Evolutionary conservation across 2,113 vertebrate species (phyloP).

Genomic region (Nothobranchius furzeri): DNA sequence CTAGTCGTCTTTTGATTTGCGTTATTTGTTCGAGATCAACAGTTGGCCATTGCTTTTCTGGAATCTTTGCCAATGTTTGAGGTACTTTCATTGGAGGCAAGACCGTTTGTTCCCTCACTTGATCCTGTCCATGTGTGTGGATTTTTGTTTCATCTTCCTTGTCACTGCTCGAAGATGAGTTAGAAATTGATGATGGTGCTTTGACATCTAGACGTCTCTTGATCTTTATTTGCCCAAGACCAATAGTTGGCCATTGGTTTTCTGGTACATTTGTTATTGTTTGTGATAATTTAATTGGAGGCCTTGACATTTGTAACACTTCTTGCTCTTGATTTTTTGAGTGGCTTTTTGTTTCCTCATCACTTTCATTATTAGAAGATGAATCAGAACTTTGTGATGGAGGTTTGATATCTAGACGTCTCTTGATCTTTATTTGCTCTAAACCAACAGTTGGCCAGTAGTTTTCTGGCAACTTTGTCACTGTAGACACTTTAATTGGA

Average conservation of each 20-base stretch:
- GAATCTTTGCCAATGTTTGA: conserved; percentile 4
- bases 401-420: conserved; percentile 35
- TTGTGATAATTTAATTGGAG: not conserved
- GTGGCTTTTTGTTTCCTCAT: conserved; percentile 10
- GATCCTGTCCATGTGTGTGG: not conserved
- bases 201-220: not conserved
- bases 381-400: not conserved
- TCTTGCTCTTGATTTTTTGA: not conserved
- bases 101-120: not conserved
- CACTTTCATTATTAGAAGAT: conserved; percentile 13
- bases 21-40: conserved; percentile 10
- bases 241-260: conserved; percentile 2
- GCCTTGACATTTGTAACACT: fast-evolving
- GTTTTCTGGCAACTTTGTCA: not conserved
- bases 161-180: conserved; percentile 38
- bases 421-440: not conserved
- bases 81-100: not conserved
- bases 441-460: conserved; percentile 14
- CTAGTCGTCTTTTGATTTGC: conserved; percentile 17
- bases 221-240: not conserved
- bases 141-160: not conserved
- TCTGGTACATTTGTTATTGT: not conserved
- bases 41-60: conserved; percentile 3
- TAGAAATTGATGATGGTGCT: not conserved
- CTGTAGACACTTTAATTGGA: not conserved